These are phyloP conservation scores for Tuta absoluta DNA, from an alignment of 2,888 invertebrate genomes.

Conservation along the genomic window DNA sequence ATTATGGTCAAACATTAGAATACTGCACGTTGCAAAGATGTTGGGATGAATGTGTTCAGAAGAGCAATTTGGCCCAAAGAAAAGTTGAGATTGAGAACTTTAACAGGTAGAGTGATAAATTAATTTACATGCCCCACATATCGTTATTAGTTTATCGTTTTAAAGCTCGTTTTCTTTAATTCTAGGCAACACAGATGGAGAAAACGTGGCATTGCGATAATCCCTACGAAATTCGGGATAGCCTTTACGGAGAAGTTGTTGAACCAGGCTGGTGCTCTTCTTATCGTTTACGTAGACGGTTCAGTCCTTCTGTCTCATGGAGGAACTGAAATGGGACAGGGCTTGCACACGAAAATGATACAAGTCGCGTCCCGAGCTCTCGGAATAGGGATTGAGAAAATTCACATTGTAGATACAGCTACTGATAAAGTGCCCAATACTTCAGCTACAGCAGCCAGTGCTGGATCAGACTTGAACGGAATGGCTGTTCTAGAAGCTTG, in stretches of 20 bases:
- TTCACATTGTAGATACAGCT: slow-evolving; percentile 90
- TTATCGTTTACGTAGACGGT: slow-evolving; percentile 93
- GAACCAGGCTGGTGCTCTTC: slow-evolving; percentile 93
- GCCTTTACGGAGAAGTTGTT: slow-evolving; percentile 88
- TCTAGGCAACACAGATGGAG: slow-evolving; percentile 89
- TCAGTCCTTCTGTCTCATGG: slow-evolving; percentile 94
- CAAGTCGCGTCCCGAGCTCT: slow-evolving; percentile 91
- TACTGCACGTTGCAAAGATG: slow-evolving; percentile 88
- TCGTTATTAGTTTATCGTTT: neutral
- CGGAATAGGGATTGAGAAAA: slow-evolving; percentile 85
- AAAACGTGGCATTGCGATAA: slow-evolving; percentile 90
- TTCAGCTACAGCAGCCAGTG: slow-evolving; percentile 93
- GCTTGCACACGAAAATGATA: slow-evolving; percentile 96
- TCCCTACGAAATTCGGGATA: slow-evolving; percentile 93
- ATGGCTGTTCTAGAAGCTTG: slow-evolving; percentile 95
- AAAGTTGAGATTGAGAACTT: slow-evolving; percentile 83
- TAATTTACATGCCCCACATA: neutral
- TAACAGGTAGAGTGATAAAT: slow-evolving; percentile 81
- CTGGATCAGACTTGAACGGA: slow-evolving; percentile 94
- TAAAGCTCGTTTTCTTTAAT: slow-evolving; percentile 35
- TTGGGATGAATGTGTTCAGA: slow-evolving; percentile 88
- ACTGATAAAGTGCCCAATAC: slow-evolving; percentile 97
- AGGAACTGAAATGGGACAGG: slow-evolving; percentile 99
- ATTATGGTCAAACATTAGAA: slow-evolving; percentile 87
- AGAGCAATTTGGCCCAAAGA: slow-evolving; percentile 84